Base-by-base conservation (phyloP, 2,797 vertebrate genomes). In the Myoxocephalus aenaeus region DNA sequence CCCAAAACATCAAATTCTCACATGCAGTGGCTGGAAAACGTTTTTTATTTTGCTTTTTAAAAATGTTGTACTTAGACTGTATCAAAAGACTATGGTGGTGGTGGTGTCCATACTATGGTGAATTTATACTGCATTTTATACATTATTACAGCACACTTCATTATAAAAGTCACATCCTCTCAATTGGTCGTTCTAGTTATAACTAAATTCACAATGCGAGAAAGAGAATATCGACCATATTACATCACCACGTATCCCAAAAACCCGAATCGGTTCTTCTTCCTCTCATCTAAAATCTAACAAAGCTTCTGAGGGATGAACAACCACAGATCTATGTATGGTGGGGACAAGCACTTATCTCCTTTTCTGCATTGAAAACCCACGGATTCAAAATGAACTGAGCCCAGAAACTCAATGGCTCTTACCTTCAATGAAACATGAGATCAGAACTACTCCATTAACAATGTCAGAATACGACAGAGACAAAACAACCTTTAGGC, bases 391-490 rank as follows among this genome's bases (percentile, higher is more conserved):
- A 69, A 84, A 70, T 54, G 51, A 86, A 62, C 69, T 29, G 25
- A 20, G 59, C 62, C 51, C 63, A 65, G 59, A 81, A 71, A 71
- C 75, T 81, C 77, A 86, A 44, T 72, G 53, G 73, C n/a, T 62
- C 67, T 81, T 51, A 64, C 67, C n/a, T 75, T 88, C 54, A 87
- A 75, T 82, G 57, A 73, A 87, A 66, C 73, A 87, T 84, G 56
- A 65, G 42, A 86, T 71, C 66, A 79, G 34, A 81, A 56, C 84
- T 65, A 62, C 82, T 83, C 64, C 54, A 73, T 77, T 86, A 79
- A 83, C 79, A 82, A 66, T 34, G 65, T 57, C 62, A 67, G 44
- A 73, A 82, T 32, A 70, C 46, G 18, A 77, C 67, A 67, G 50
- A 54, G 25, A 32, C 74, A 61, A 80, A 71, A 87, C 73, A 82